Base-by-base conservation (phyloP, 2,113 vertebrate species). In the Apaloderma vittatum region DNA sequence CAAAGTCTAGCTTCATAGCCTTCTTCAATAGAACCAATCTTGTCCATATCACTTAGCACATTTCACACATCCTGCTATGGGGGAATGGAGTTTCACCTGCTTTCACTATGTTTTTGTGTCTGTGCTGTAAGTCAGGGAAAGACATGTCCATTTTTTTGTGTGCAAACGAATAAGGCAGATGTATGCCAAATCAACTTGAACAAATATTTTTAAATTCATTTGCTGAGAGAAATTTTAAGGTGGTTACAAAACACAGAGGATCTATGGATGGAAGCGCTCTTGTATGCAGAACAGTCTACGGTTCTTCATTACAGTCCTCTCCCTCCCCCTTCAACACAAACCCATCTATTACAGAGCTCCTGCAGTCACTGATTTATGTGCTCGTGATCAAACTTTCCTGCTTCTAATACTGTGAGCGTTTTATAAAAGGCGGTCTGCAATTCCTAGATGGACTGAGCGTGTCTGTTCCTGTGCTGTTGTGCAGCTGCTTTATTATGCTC, bases 331-430 rank as follows among this genome's bases (percentile, higher is more conserved):
- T 75, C 62, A 34, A 26, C 54, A 51, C 62, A 61, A 93, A 86
- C 2, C 40, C 58, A 93, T 75, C 70, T 52, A 90, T 87, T 94
- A 86, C 49, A 79, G 70, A 91, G 54, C 66, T 93, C 58, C 77
- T 79, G 77, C 48, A 91, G 74, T 81, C 81, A 57, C 71, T 85
- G 90, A 94, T 96, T 91, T 86, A 94, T 74, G 76, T 70, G 55
- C 63, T 80, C 92, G 86, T 92, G 75, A 84, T 71, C 76, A 94
- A 94, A 94, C 55, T 81, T 92, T 71, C 77, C 81, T 57, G 45
- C 27, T 87, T 93, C 77, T 72, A 87, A 89, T 46, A 90, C 61
- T 75, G 73, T 49, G 79, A 90, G 54, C 67, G 36, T 94, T 94
- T 89, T 68, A 81, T 67, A 94, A 93, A 91, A 89, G 30, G 85